These are phyloP conservation scores for Pelochelys cantorii DNA, from an alignment of 2,797 vertebrate species.

Conservation along the genomic window DNA sequence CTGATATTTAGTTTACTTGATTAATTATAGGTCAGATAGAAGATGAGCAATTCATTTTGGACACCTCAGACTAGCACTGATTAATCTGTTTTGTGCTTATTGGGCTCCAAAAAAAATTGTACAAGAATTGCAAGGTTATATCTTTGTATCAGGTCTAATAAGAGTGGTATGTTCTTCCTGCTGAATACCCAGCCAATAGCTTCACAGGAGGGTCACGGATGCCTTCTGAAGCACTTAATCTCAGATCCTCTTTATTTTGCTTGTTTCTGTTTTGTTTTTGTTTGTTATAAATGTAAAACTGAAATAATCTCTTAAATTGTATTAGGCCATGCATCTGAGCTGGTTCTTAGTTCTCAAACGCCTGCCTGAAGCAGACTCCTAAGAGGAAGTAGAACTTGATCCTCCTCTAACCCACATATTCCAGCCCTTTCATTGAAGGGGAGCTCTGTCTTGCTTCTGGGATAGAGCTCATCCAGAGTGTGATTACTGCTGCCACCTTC, in stretches of 20 bases:
- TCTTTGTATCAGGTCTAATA: neutral
- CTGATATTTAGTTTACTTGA: neutral
- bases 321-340: neutral
- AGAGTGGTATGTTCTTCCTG: neutral
- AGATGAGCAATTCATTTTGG: neutral
- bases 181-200: neutral
- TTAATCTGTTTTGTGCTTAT: neutral
- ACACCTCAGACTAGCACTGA: neutral
- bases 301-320: neutral
- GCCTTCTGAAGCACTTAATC: neutral
- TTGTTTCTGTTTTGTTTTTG: neutral
- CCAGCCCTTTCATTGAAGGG: neutral
- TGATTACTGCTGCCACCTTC: neutral
- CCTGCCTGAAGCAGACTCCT: neutral
- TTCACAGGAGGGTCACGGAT: neutral
- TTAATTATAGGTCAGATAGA: neutral
- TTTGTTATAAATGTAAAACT: neutral
- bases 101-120: neutral
- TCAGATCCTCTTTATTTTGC: neutral
- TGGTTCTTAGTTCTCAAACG: neutral
- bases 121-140: neutral
- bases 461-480: neutral
- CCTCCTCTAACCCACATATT: neutral
- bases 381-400: neutral
- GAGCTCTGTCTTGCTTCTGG: neutral